Evolutionary conservation across 2,113 vertebrate genomes (phyloP), one percentile per base, ranked within the genome.

Genomic region (Atrichornis clamosus): DNA sequence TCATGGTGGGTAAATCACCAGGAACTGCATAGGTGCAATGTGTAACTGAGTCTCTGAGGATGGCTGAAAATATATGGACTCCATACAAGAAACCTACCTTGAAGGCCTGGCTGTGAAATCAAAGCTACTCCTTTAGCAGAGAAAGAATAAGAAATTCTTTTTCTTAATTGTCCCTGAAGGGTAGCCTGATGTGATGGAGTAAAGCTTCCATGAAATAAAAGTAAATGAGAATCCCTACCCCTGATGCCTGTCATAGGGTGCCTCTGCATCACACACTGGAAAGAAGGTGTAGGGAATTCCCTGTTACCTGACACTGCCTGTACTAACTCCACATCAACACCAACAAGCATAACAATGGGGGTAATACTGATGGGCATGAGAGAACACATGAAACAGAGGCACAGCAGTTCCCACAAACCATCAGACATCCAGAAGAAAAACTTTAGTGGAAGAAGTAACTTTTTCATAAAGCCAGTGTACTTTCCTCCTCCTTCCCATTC

Each of bases 151-250:
- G 75, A 92, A 82, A 67, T 52, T 26, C 15, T 56, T 93, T 93
- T 84, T 78, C 44, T 93, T 94, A 95, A 70, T 91, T 95, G 74
- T 68, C 37, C 68, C 58, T 91, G 93, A 73, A 73, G 47, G 83
- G 80, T n/a, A 68, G 81, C 50, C 49, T 93, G 49, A 83, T 81
- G 84, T 58, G 69, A 82, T 83, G 60, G 32, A 93, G 49, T 95
- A 89, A 93, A 69, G 2, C 62, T 97, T 96, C 52, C 67, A 41
- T 10, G 10, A 84, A 93, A 90, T 88, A 94, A 90, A 96, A 97
- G 65, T 68, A 86, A 97, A 96, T 82, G 62, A 73, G 58, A 95
- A 96, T 89, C 72, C 42, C 27, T 89, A 46, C 35, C 37, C 85
- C 82, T 60, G 50, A 55, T 88, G 63, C 76, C 55, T 95, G 37